Evolutionary conservation across 2,888 invertebrate species (phyloP).

Genomic region (Bombylius discolor): DNA sequence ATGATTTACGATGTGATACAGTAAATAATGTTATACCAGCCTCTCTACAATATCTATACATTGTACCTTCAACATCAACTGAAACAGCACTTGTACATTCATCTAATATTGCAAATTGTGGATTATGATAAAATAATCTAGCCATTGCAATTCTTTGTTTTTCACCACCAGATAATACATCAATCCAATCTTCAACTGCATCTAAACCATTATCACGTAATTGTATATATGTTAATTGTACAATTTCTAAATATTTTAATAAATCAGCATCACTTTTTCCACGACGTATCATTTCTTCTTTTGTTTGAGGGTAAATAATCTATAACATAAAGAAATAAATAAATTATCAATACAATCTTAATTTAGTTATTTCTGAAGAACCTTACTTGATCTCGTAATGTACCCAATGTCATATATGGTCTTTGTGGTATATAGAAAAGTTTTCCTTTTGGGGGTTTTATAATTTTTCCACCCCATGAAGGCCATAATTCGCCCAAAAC

Average conservation of each 20-base stretch:
- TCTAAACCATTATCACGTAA: conserved; percentile 81
- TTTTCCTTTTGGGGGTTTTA: conserved; percentile 90
- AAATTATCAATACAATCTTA: neutral
- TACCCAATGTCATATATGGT: conserved; percentile 96
- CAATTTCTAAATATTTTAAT: conserved; percentile 59
- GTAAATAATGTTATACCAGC: conserved; percentile 84
- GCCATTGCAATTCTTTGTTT: conserved; percentile 99
- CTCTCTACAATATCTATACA: conserved; percentile 89
- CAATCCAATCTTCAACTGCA: conserved; percentile 96
- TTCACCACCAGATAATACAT: conserved; percentile 94
- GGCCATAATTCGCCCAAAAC: conserved; percentile 97
- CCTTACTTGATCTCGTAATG: conserved; percentile 74
- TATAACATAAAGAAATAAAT: conserved; percentile 17
- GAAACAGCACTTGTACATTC: conserved; percentile 99
- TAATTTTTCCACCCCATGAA: conserved; percentile 81
- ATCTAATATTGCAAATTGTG: conserved; percentile 96
- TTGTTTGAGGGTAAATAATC: conserved; percentile 88
- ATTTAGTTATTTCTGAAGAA: neutral
- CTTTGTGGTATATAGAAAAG: conserved; percentile 88
- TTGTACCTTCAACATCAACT: conserved; percentile 93
- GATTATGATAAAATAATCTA: conserved; percentile 89
- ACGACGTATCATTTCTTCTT: conserved; percentile 65
- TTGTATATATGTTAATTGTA: conserved; percentile 73
- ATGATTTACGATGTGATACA: conserved; percentile 89
- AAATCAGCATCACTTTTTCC: conserved; percentile 71